phyloP scores from a whole-genome alignment of 2,113 vertebrate genomes.

The Pogona vitticeps region DNA sequence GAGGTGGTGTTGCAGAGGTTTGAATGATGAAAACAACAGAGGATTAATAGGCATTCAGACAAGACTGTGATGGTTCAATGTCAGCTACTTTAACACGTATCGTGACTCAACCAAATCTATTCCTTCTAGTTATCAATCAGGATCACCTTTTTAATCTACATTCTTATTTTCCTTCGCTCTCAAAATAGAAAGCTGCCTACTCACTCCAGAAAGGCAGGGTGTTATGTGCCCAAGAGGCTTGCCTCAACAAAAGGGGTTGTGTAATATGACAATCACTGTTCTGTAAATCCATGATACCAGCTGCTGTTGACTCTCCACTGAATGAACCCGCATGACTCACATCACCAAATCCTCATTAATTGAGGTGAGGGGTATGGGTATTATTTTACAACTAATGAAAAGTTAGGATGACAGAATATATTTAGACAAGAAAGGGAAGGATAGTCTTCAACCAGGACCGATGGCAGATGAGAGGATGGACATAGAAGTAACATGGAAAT shows the following conservation, averaged over 20 bases:
- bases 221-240: rapidly evolving
- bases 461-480: conserved; percentile 13
- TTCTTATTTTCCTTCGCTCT: background rate
- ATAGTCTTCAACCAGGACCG: conserved; percentile 34
- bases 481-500: conserved; percentile 15
- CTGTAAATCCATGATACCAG: conserved; percentile 39
- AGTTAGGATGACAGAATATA: conserved; percentile 49
- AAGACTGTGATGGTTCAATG: background rate
- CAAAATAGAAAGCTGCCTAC: background rate
- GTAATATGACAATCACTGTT: conserved; percentile 8
- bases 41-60: conserved; percentile 14
- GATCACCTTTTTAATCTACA: background rate
- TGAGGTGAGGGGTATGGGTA: conserved; percentile 10
- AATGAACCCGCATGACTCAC: conserved; percentile 60
- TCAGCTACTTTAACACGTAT: background rate
- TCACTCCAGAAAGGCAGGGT: conserved; percentile 10
- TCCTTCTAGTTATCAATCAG: background rate
- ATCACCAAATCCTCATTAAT: conserved; percentile 41
- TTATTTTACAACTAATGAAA: conserved; percentile 45
- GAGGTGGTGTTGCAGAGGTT: background rate
- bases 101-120: background rate
- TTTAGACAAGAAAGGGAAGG: conserved; percentile 53
- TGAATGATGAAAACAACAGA: background rate
- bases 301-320: conserved; percentile 47
- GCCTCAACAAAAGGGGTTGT: background rate